Evolutionary conservation across 1,140 invertebrate genomes (phyloP).

Genomic region (Dendrolimus kikuchii): DNA sequence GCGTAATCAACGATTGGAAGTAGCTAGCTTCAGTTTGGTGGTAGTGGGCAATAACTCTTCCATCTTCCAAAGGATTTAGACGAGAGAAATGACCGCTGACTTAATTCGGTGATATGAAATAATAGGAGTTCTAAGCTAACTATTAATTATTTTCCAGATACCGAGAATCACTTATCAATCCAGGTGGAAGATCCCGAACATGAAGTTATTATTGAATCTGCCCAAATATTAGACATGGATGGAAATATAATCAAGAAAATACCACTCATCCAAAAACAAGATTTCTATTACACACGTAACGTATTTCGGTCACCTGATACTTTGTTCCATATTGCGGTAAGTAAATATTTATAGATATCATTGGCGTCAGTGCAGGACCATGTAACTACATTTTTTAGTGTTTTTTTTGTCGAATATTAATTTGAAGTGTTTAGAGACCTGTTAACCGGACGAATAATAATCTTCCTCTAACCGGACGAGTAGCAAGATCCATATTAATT

Average conservation of each 20-base stretch:
- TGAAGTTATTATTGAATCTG: background rate
- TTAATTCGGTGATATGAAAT: background rate
- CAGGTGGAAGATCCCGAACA: slow-evolving; percentile 1
- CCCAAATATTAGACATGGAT: slow-evolving; percentile 4
- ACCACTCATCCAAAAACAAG: slow-evolving; percentile 1
- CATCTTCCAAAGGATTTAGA: no score
- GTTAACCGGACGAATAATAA: no score
- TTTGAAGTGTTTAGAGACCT: no score
- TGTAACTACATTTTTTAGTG: background rate
- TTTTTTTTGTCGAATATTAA: no score
- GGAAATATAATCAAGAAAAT: slow-evolving; percentile 5
- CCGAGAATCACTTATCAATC: slow-evolving; percentile 5
- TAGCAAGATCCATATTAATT: no score
- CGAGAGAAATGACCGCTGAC: no score
- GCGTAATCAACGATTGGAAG: no score
- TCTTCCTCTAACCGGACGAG: no score
- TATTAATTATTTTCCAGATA: slow-evolving; percentile 4
- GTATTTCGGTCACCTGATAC: background rate
- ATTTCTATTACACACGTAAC: background rate
- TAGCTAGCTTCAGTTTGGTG: no score
- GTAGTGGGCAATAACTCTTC: no score
- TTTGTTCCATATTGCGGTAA: slow-evolving; percentile 1
- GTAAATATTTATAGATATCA: background rate
- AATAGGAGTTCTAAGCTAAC: background rate
- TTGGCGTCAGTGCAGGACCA: background rate